A percentile compares a stretch with the other conserved stretches of the same genome.
Conservation (phyloP, 1,140 invertebrate genomes). For the Ceratina calcarata region DNA sequence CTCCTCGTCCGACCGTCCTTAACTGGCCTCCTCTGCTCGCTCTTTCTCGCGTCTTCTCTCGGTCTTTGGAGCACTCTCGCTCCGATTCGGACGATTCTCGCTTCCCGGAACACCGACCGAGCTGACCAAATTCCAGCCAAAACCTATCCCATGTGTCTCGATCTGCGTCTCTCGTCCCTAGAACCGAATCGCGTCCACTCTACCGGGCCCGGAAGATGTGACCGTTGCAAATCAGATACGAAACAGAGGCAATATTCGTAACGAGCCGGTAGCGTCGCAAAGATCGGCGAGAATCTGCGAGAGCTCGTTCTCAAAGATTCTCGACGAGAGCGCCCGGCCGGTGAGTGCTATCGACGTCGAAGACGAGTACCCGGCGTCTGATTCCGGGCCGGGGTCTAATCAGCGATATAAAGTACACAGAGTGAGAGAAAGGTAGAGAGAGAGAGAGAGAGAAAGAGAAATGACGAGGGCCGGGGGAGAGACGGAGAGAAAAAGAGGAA, state of each 20-base stretch:
- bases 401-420: constrained; percentile 23
- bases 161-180: too few species aligned
- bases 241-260: background rate
- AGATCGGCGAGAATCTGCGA: background rate
- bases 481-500: background rate
- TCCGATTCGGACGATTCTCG: background rate
- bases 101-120: background rate
- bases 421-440: background rate
- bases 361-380: constrained; percentile 25
- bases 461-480: background rate
- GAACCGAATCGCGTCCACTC: background rate
- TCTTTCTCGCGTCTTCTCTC: constrained; percentile 7
- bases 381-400: constrained; percentile 31
- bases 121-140: background rate
- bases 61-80: constrained; percentile 6
- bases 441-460: background rate
- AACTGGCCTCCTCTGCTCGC: constrained; percentile 31
- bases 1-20: constrained; percentile 42
- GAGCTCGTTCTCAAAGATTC: background rate
- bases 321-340: background rate
- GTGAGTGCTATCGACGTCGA: constrained; percentile 10
- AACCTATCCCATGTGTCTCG: background rate
- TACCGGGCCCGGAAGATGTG: background rate
- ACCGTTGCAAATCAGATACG: background rate
- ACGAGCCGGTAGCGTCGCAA: background rate